Evolutionary conservation across 2,113 vertebrate genomes (phyloP).

Genomic region (Lates calcarifer): DNA sequence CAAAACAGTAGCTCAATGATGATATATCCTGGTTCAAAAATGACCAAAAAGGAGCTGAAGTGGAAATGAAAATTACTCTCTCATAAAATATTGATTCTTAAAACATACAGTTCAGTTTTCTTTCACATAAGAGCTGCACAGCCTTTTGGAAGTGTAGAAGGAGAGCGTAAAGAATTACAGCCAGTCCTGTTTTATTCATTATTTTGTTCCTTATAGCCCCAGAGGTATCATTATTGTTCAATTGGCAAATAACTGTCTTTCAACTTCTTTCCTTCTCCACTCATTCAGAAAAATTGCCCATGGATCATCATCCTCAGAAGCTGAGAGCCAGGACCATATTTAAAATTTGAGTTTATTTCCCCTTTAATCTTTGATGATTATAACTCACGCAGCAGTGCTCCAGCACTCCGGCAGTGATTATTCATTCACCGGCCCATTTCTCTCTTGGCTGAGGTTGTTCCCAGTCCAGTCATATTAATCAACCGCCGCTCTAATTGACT

Average conservation of each 20-base stretch:
- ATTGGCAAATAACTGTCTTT: slow-evolving; percentile 49
- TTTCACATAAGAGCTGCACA: slow-evolving; percentile 2
- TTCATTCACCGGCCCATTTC: slow-evolving; percentile 71
- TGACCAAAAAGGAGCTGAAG: slow-evolving; percentile 18
- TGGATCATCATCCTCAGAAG: slow-evolving; percentile 40
- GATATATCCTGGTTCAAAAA: slow-evolving; percentile 29
- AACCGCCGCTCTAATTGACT: slow-evolving; percentile 72
- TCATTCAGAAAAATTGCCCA: slow-evolving; percentile 49
- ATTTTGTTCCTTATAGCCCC: slow-evolving; percentile 26
- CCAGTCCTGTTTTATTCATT: slow-evolving; percentile 31
- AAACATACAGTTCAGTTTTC: slow-evolving; percentile 22
- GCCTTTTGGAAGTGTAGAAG: slow-evolving; percentile 13
- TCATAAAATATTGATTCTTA: slow-evolving; percentile 40
- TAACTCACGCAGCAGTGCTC: slow-evolving; percentile 55
- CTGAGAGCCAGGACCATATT: slow-evolving; percentile 41
- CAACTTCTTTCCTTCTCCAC: slow-evolving; percentile 29
- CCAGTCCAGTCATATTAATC: slow-evolving; percentile 75
- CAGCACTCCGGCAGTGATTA: slow-evolving; percentile 56
- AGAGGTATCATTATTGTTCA: slow-evolving; percentile 49
- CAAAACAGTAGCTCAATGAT: slow-evolving; percentile 3
- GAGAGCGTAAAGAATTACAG: slow-evolving; percentile 19
- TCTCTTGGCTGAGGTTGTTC: slow-evolving; percentile 68
- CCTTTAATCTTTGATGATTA: slow-evolving; percentile 65
- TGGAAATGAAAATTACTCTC: slow-evolving; percentile 39
- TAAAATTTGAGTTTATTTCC: slow-evolving; percentile 62